phyloP scores from a whole-genome alignment of 92 coral and sea anemone genomes.

The Montipora capitata region DNA sequence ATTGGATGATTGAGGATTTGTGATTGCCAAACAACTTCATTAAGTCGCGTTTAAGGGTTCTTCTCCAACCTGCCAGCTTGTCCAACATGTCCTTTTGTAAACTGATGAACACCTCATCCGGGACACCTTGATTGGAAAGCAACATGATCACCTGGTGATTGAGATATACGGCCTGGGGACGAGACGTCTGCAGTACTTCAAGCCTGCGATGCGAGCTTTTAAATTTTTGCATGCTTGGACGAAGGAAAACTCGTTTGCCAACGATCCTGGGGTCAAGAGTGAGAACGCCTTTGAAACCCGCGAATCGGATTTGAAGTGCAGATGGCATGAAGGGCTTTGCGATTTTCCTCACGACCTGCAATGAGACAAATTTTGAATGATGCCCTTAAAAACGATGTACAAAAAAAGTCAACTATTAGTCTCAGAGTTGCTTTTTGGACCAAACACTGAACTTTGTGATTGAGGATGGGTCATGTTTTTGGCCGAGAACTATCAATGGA shows the following conservation, averaged over 20 bases:
- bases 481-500: not conserved
- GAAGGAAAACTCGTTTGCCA: constrained; percentile 76
- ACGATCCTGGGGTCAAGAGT: constrained; percentile 82
- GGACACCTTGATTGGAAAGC: constrained; percentile 95
- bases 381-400: not conserved
- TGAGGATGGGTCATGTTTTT: too few relatives aligned
- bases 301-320: constrained; percentile 97
- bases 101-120: constrained; percentile 87
- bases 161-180: constrained; percentile 96
- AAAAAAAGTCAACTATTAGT: too few relatives aligned
- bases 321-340: constrained; percentile 86
- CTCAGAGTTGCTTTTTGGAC: too few relatives aligned
- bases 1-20: not conserved
- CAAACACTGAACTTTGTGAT: too few relatives aligned
- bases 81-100: constrained; percentile 87
- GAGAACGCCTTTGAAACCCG: constrained; percentile 96
- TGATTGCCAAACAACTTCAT: too few relatives aligned
- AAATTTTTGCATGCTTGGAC: constrained; percentile 96
- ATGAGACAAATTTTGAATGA: not conserved
- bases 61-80: constrained; percentile 83
- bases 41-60: too few relatives aligned
- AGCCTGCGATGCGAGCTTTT: constrained; percentile 88
- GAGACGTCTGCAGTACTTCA: constrained; percentile 96
- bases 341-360: constrained; percentile 81
- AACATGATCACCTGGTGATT: constrained; percentile 97